Conservation (phyloP, 2,113 vertebrate genomes). For the Psilopogon haemacephalus region DNA sequence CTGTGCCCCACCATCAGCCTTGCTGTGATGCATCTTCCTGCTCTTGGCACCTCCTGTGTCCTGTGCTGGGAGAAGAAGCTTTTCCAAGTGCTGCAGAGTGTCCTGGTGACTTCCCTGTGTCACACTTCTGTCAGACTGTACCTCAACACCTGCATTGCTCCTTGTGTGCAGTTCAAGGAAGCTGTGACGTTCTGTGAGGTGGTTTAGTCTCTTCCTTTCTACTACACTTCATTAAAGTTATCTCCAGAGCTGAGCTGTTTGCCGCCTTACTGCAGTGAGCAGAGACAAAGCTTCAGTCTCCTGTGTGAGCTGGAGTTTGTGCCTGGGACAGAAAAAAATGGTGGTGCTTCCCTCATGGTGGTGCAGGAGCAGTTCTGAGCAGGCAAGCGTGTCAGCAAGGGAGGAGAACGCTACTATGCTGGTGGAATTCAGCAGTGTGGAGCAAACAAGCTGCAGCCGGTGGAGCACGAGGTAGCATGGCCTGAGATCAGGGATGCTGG, state of each 20-base stretch:
- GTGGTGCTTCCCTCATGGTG: not conserved
- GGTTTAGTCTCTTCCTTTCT: not conserved
- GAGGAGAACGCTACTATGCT: not conserved
- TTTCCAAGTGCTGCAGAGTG: not conserved
- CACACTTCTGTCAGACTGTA: not conserved
- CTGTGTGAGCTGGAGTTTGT: not conserved
- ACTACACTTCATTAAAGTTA: not conserved
- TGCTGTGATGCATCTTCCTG: not conserved
- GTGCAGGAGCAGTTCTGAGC: not conserved
- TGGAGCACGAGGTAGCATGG: accelerated
- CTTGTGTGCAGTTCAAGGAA: not conserved
- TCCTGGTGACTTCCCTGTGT: not conserved
- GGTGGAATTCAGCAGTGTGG: not conserved
- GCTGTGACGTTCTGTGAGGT: not conserved
- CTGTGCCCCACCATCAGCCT: not conserved
- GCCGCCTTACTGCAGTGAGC: not conserved
- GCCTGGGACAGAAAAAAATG: not conserved
- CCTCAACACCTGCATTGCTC: not conserved
- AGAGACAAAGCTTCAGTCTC: not conserved
- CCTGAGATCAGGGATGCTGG: not conserved
- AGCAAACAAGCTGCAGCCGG: not conserved
- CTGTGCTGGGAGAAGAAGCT: not conserved
- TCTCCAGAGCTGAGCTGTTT: not conserved
- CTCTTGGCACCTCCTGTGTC: not conserved
- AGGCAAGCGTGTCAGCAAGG: not conserved